Evolutionary conservation across 2,888 invertebrate species (phyloP), one percentile per base, ranked within the genome.

Genomic region (Drosophila monieri): DNA sequence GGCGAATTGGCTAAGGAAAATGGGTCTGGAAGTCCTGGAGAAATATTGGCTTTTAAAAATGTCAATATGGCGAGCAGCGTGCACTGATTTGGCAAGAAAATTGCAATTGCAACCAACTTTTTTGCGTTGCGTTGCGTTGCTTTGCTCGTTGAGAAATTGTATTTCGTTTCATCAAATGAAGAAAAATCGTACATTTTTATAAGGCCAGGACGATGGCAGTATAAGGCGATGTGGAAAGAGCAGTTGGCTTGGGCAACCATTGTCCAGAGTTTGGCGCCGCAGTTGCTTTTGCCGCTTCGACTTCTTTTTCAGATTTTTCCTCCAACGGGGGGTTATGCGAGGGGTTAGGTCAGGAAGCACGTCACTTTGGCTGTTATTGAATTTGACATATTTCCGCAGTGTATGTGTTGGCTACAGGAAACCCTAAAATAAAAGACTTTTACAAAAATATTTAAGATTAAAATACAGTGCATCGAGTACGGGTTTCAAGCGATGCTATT

Each of bases 81-180:
- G 66, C 61, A 52, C 69, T 69, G 74, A 74, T 73, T 73, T 75
- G 72, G 70, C 79, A 80, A 61, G 57, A 73, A 66, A 66, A 80
- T 76, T 78, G 71, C 85, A 83, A 79, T 83, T 79, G 80, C 83
- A 83, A 65, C 65, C 66, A 85, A 85, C 71, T 77, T 73, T 77
- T 73, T 55, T n/a, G n/a, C n/a, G n/a, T 65, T 62, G 49, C 43
- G 41, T 43, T 62, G 49, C 51, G 43, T 23, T 73, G 10, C 57
- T 18, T 64, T 47, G 47, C 69, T 67, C 57, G 74, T 76, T 84
- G 84, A 88, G 78, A 84, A 88, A 84, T 84, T 84, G 84, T 84
- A 88, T 84, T 84, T 85, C 84, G 83, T 88, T 84, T 83, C 84
- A 80, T 88, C 84, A 84, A 84, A 84, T 84, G 84, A 88, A 84